Conservation (phyloP, 2,113 vertebrate genomes). For the Rhea pennata region DNA sequence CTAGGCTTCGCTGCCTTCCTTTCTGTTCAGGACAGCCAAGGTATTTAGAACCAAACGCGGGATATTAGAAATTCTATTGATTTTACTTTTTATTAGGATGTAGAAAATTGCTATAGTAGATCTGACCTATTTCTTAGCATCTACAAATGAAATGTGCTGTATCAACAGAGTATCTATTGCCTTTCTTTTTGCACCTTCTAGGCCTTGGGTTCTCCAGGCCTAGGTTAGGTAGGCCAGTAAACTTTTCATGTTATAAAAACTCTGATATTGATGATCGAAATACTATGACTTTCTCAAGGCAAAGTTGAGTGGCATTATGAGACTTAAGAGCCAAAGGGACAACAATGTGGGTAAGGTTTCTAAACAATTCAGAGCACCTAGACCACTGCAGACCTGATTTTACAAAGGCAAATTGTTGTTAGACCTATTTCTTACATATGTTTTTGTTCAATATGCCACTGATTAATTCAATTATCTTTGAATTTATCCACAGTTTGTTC, state of each 20-base stretch:
- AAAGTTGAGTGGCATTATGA: background rate
- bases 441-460: background rate
- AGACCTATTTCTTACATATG: background rate
- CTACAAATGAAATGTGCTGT: background rate
- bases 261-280: background rate
- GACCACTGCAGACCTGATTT: background rate
- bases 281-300: background rate
- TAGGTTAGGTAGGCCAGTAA: background rate
- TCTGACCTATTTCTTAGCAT: background rate
- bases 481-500: background rate
- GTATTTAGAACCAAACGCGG: background rate
- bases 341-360: background rate
- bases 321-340: background rate
- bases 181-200: background rate
- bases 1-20: background rate
- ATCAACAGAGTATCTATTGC: background rate
- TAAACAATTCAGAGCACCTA: background rate
- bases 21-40: background rate
- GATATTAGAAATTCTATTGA: background rate
- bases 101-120: background rate
- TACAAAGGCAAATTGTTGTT: fast-evolving
- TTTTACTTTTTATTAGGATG: background rate
- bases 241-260: background rate
- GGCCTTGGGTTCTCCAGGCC: background rate
- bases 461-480: background rate